These are phyloP conservation scores for Erethizon dorsatum DNA, from an alignment of 2,797 vertebrate species.

Conservation along the genomic window DNA sequence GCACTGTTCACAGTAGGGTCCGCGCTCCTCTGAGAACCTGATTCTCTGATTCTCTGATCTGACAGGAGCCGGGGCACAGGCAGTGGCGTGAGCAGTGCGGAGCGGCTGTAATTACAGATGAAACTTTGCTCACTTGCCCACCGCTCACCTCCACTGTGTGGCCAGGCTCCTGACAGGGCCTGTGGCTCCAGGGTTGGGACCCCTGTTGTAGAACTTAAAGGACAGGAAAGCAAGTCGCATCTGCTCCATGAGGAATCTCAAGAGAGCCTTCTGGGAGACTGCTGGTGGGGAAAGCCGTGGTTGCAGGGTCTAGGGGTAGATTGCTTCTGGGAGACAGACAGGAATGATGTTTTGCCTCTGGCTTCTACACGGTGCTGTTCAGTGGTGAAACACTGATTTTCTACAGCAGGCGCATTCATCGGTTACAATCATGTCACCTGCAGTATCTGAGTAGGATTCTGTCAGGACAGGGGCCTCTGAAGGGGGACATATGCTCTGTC, in stretches of 20 bases:
- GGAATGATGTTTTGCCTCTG: not conserved
- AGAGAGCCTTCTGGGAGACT: not conserved
- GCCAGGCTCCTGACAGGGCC: not conserved
- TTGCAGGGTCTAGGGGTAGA: not conserved
- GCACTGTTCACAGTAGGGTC: not conserved
- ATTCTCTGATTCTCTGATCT: not conserved
- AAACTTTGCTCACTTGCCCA: not conserved
- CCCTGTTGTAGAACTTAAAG: not conserved
- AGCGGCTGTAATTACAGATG: not conserved
- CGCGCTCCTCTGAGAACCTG: not conserved
- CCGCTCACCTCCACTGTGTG: not conserved
- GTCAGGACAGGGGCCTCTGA: not conserved
- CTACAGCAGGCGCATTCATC: not conserved
- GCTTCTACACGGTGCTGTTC: not conserved
- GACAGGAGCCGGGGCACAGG: not conserved
- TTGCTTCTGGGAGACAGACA: not conserved
- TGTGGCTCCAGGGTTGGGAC: not conserved
- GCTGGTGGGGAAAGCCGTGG: not conserved
- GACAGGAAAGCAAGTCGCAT: not conserved
- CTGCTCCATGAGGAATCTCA: not conserved
- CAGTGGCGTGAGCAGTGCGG: not conserved
- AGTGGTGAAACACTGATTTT: not conserved
- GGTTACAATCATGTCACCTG: fast-evolving
- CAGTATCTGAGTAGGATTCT: not conserved
- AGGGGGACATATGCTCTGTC: not conserved